A percentile compares a stretch with the other conserved stretches of the same genome.
Conservation (phyloP, 1,140 invertebrate species). For the Palaemon carinicauda region DNA sequence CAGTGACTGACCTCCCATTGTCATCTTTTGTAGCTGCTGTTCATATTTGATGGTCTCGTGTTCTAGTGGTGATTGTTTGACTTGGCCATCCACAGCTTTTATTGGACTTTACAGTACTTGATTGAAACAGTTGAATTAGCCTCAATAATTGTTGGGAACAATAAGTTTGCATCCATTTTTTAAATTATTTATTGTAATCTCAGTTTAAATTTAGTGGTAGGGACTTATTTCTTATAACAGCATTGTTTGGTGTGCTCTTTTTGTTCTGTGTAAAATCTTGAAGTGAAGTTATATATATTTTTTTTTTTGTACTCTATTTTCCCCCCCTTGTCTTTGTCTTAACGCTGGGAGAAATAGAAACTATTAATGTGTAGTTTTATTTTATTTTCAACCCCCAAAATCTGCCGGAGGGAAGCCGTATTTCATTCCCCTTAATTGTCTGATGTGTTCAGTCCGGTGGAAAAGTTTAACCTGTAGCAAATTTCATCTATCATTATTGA, state of each 20-base stretch:
- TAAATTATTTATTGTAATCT: conserved; percentile 18
- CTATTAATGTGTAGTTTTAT: too few species aligned
- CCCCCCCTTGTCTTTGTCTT: neutral
- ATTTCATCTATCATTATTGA: conserved; percentile 35
- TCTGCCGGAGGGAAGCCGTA: too few species aligned
- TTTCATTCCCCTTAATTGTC: conserved; percentile 16
- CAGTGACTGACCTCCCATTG: neutral
- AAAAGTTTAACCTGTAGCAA: conserved; percentile 21
- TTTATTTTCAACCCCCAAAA: too few species aligned
- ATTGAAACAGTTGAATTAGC: too few species aligned
- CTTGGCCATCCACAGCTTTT: neutral
- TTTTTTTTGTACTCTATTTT: conserved; percentile 3
- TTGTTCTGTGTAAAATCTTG: conserved; percentile 12
- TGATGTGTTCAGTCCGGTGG: conserved; percentile 44
- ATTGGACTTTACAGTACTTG: too few species aligned
- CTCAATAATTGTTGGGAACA: too few species aligned
- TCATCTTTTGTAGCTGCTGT: too few species aligned
- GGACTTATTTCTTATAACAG: conserved; percentile 15
- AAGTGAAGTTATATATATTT: conserved; percentile 23
- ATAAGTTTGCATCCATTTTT: too few species aligned
- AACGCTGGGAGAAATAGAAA: too few species aligned
- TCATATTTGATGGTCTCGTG: too few species aligned
- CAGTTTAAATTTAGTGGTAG: neutral
- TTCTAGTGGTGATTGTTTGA: too few species aligned
- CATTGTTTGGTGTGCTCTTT: conserved; percentile 51